Conservation (phyloP, 1,140 invertebrate species). For the Drosophila rhopaloa region DNA sequence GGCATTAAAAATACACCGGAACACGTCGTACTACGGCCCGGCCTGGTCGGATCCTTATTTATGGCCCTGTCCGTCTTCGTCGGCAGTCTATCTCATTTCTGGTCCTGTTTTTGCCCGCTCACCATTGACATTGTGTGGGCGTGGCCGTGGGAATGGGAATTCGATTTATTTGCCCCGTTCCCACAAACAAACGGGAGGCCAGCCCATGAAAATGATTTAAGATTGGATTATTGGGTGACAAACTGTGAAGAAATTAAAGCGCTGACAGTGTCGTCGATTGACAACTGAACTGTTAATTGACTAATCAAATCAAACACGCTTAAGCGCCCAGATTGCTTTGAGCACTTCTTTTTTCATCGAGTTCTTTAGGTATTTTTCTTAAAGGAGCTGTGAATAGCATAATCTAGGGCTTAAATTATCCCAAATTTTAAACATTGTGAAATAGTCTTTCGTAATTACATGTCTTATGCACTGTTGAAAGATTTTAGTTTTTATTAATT, state of each 20-base stretch:
- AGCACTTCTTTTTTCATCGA: neutral
- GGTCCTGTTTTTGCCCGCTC: constrained; percentile 27
- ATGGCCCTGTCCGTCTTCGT: constrained; percentile 43
- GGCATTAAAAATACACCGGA: constrained; percentile 75
- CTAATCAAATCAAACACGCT: constrained; percentile 46
- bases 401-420: neutral
- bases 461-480: too few species aligned
- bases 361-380: too few species aligned
- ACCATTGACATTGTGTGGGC: constrained; percentile 68
- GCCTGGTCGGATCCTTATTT: constrained; percentile 58
- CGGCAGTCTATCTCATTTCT: constrained; percentile 39
- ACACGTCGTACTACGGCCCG: constrained; percentile 12
- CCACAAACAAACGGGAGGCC: constrained; percentile 28
- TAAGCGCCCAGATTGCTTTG: constrained; percentile 13
- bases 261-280: constrained; percentile 29
- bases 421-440: too few species aligned
- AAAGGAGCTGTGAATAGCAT: neutral
- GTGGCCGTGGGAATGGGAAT: constrained; percentile 51
- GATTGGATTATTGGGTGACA: constrained; percentile 56
- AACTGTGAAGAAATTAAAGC: constrained; percentile 59
- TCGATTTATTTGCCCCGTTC: constrained; percentile 51
- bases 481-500: too few species aligned
- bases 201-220: constrained; percentile 45
- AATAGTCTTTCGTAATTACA: too few species aligned
- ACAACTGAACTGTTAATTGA: constrained; percentile 57